A percentile compares a stretch with the other conserved stretches of the same genome.
These are phyloP conservation scores for Grus americana DNA, from an alignment of 2,113 vertebrate species.

Conservation along the genomic window DNA sequence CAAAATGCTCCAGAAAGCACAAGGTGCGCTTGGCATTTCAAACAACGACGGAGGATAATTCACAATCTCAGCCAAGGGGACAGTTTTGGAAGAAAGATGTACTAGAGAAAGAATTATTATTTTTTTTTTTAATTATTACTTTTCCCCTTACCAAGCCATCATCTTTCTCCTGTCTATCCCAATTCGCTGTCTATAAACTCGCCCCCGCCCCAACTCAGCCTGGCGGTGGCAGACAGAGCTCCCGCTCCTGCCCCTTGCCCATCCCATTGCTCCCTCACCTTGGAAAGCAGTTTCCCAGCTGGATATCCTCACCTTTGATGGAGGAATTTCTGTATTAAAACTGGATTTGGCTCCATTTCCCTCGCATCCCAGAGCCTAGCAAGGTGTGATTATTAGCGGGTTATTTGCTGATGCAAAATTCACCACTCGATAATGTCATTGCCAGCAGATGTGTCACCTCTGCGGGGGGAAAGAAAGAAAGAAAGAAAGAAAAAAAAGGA, in stretches of 20 bases:
- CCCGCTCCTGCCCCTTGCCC: not conserved
- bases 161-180: not conserved
- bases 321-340: not conserved
- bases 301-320: rapidly evolving
- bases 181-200: rapidly evolving
- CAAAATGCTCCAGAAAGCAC: no score
- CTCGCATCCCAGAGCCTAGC: not conserved
- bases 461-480: not conserved
- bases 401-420: not conserved
- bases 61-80: not conserved
- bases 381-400: not conserved
- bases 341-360: not conserved
- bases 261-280: rapidly evolving
- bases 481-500: no score
- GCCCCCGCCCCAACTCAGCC: no score
- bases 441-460: not conserved
- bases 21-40: not conserved
- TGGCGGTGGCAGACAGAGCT: not conserved
- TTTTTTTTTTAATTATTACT: not conserved
- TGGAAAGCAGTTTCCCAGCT: not conserved
- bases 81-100: not conserved
- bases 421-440: rapidly evolving
- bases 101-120: rapidly evolving
- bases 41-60: conserved; percentile 2
- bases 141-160: not conserved